Percentiles rank a stretch among this genome's conserved stretches.
These are phyloP conservation scores for Stenchaetothrips biformis DNA, from an alignment of 2,888 invertebrate species.

Conservation along the genomic window DNA sequence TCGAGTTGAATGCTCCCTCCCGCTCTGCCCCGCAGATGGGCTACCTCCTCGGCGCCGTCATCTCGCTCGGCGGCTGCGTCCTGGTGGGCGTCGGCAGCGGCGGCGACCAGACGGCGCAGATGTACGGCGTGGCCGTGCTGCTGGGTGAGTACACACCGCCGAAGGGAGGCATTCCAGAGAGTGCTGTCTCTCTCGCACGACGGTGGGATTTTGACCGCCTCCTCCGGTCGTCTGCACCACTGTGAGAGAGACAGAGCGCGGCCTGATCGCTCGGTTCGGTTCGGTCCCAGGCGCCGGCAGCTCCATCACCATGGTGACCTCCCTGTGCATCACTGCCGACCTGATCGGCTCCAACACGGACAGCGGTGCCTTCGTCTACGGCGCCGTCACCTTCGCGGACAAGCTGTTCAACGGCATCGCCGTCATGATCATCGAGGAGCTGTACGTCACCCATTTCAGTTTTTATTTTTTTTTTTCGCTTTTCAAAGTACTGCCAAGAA, in stretches of 20 bases:
- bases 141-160: constrained; percentile 55
- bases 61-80: constrained; percentile 61
- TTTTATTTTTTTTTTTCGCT: too few species aligned
- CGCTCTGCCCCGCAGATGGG: constrained; percentile 48
- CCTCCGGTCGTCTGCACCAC: not conserved
- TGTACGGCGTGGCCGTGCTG: constrained; percentile 67
- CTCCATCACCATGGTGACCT: constrained; percentile 78
- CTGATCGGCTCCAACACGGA: constrained; percentile 76
- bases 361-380: constrained; percentile 87
- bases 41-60: constrained; percentile 61
- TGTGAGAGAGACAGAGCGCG: constrained; percentile 7
- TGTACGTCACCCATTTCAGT: constrained; percentile 51
- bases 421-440: constrained; percentile 72
- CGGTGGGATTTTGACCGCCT: not conserved
- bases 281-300: constrained; percentile 63
- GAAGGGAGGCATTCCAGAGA: not conserved
- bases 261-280: not conserved
- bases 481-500: too few species aligned
- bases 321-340: constrained; percentile 81
- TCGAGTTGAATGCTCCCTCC: too few species aligned
- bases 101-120: constrained; percentile 53
- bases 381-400: constrained; percentile 88
- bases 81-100: constrained; percentile 63
- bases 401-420: constrained; percentile 84
- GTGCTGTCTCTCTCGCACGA: not conserved